Evolutionary conservation across 1,140 invertebrate species (phyloP).

Genomic region (Matsumurasca onukii): DNA sequence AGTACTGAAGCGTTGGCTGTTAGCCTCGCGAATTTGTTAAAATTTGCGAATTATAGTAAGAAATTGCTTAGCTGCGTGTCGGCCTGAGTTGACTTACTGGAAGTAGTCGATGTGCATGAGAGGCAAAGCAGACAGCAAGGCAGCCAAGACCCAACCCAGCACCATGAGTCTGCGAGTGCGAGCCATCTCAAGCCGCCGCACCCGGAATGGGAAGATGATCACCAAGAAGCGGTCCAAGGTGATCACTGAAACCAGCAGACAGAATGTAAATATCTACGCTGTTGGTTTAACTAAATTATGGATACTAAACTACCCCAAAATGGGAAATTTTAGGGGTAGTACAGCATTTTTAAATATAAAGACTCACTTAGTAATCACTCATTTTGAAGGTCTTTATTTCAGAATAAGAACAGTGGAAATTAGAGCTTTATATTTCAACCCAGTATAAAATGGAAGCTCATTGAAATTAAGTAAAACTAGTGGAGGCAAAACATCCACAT

Average conservation of each 20-base stretch:
- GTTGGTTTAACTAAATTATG: neutral
- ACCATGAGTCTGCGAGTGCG: conserved; percentile 52
- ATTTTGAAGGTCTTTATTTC: neutral
- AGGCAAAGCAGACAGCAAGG: conserved; percentile 51
- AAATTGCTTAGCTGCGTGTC: too few relatives aligned
- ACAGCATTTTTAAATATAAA: too few relatives aligned
- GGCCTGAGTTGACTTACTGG: conserved; percentile 38
- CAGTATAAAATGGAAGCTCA: too few relatives aligned
- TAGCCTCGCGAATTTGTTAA: too few relatives aligned
- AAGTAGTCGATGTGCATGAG: conserved; percentile 53
- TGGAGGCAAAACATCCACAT: too few relatives aligned
- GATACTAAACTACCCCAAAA: too few relatives aligned
- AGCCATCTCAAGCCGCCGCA: conserved; percentile 49
- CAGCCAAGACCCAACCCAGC: conserved; percentile 51
- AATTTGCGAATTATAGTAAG: too few relatives aligned
- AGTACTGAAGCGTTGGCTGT: too few relatives aligned
- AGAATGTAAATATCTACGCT: neutral
- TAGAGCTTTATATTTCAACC: neutral
- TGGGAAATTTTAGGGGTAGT: too few relatives aligned
- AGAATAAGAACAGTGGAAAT: neutral
- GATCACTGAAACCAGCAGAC: conserved; percentile 49
- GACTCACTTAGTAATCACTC: neutral
- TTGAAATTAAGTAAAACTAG: too few relatives aligned
- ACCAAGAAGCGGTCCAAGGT: conserved; percentile 57
- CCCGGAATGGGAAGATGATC: conserved; percentile 57